Conservation (phyloP, 2,113 vertebrate species). For the Melanostigma gelatinosum region DNA sequence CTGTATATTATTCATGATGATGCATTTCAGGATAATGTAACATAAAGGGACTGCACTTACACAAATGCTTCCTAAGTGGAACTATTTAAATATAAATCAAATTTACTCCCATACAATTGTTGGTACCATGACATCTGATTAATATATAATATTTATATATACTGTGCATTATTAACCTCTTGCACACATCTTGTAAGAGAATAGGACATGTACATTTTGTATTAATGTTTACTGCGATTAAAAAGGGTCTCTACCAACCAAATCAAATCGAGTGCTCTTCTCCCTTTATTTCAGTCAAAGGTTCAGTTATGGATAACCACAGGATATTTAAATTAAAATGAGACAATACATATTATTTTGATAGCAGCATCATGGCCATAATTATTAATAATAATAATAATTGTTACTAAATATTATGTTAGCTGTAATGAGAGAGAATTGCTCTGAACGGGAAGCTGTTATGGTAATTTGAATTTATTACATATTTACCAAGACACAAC, state of each 20-base stretch:
- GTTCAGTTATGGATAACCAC: not conserved
- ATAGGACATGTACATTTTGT: not conserved
- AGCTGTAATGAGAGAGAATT: slow-evolving; percentile 23
- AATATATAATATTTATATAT: not conserved
- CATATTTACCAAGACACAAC: slow-evolving; percentile 50
- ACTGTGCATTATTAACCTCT: not conserved
- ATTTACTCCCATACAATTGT: not conserved
- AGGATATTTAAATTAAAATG: not conserved
- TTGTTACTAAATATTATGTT: slow-evolving; percentile 24
- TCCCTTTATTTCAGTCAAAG: not conserved
- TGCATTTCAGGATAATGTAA: not conserved
- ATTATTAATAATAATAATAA: no score
- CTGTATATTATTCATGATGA: slow-evolving; percentile 17
- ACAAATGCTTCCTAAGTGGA: not conserved
- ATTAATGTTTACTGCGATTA: not conserved
- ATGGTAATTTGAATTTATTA: slow-evolving; percentile 36
- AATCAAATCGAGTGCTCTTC: not conserved
- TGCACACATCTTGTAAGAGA: no score
- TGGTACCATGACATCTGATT: not conserved
- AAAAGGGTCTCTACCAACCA: not conserved
- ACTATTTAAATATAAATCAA: not conserved
- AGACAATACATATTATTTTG: not conserved
- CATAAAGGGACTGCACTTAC: not conserved
- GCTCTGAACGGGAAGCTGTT: slow-evolving; percentile 13
- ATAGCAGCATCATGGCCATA: not conserved